Conservation (phyloP, 2,888 invertebrate species). For the Melitaea athalia region DNA sequence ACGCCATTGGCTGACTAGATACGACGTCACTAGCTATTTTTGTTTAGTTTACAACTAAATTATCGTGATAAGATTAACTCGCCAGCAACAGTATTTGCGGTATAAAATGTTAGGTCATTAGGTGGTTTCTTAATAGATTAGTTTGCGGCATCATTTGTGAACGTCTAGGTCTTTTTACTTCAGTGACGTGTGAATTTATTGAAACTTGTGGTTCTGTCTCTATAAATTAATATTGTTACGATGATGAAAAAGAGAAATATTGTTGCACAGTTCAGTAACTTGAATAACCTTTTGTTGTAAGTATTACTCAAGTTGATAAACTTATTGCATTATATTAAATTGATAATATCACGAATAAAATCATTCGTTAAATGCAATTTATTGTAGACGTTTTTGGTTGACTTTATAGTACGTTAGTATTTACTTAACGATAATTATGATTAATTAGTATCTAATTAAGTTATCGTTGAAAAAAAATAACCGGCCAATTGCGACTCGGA, state of each 20-base stretch:
- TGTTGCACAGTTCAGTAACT: constrained; percentile 62
- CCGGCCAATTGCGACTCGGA: no score
- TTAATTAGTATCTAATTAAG: no score
- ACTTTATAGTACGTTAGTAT: no score
- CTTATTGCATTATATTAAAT: background rate
- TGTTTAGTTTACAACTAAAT: constrained; percentile 56
- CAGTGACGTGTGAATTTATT: background rate
- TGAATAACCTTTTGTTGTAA: constrained; percentile 67
- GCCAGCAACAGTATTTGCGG: constrained; percentile 42
- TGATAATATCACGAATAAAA: background rate
- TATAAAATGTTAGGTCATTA: constrained; percentile 60
- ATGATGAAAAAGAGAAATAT: constrained; percentile 72
- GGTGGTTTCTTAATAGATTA: constrained; percentile 41
- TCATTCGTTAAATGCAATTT: background rate
- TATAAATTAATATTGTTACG: no score
- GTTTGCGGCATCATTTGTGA: constrained; percentile 51
- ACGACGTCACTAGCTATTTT: constrained; percentile 74
- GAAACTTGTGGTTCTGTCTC: background rate
- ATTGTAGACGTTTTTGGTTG: background rate
- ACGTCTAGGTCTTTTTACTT: constrained; percentile 22
- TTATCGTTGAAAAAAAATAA: no score
- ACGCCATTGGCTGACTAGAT: constrained; percentile 57
- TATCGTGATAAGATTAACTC: constrained; percentile 64
- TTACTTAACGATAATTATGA: no score
- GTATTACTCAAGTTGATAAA: constrained; percentile 44